Conservation (phyloP, 2,888 invertebrate species). For the Pseudeuparius sepicola region DNA sequence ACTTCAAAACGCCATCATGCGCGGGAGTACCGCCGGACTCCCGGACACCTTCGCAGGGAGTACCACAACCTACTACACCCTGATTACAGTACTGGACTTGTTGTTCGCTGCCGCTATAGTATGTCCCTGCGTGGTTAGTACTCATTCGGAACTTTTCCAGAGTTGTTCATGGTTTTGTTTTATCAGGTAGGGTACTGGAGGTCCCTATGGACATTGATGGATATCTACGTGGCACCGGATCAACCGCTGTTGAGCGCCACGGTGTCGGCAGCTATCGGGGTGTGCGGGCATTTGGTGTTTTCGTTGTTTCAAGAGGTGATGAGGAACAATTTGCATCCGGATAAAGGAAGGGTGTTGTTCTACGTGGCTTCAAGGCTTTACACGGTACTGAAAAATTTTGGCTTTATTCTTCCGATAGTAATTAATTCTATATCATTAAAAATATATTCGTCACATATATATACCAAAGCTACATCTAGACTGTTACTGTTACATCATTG, state of each 20-base stretch:
- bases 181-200: slow-evolving; percentile 82
- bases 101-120: slow-evolving; percentile 62
- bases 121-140: slow-evolving; percentile 75
- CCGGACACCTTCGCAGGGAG: slow-evolving; percentile 43
- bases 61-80: slow-evolving; percentile 18
- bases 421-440: too few relatives aligned
- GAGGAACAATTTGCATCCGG: slow-evolving; percentile 51
- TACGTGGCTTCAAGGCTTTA: slow-evolving; percentile 63
- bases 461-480: too few relatives aligned
- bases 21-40: slow-evolving; percentile 58
- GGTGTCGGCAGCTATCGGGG: slow-evolving; percentile 59
- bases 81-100: slow-evolving; percentile 57
- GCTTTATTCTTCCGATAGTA: too few relatives aligned
- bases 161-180: too few relatives aligned
- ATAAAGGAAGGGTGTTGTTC: slow-evolving; percentile 56
- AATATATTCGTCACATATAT: too few relatives aligned
- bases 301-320: slow-evolving; percentile 57
- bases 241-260: slow-evolving; percentile 51
- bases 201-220: slow-evolving; percentile 74
- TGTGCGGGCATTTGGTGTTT: slow-evolving; percentile 58
- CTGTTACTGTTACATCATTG: too few relatives aligned
- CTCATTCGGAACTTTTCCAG: too few relatives aligned
- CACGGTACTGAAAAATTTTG: too few relatives aligned
- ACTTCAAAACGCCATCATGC: slow-evolving; percentile 38
- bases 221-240: slow-evolving; percentile 57